These are phyloP conservation scores for Cryptotis parvus DNA, from an alignment of 2,113 vertebrate species.

Conservation along the genomic window DNA sequence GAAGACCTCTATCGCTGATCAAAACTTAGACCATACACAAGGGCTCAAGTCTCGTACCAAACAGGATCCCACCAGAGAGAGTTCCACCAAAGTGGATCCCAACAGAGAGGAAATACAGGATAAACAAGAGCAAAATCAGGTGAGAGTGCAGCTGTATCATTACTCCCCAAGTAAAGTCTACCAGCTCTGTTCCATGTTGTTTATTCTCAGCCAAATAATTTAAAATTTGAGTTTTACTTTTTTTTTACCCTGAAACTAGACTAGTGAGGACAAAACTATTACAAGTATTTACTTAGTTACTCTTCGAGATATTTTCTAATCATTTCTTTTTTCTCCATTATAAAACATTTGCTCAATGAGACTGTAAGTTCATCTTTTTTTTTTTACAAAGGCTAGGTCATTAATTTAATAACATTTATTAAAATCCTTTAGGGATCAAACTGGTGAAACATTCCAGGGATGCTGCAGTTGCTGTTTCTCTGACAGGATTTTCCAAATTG, in stretches of 20 bases:
- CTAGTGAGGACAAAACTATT: background rate
- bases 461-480: background rate
- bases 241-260: background rate
- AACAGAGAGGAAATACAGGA: too few relatives aligned
- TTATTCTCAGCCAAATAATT: background rate
- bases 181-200: background rate
- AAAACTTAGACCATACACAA: too few relatives aligned
- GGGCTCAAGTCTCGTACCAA: too few relatives aligned
- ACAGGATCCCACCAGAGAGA: too few relatives aligned
- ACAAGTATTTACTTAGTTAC: background rate
- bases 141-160: background rate
- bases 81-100: too few relatives aligned
- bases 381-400: background rate
- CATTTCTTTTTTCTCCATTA: background rate
- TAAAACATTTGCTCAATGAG: background rate
- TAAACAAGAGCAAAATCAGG: background rate
- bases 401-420: conserved; percentile 27
- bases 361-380: background rate
- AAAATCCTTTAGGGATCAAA: conserved; percentile 2
- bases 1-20: too few relatives aligned
- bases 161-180: background rate
- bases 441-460: background rate
- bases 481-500: too few relatives aligned
- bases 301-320: background rate
- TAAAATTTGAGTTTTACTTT: background rate